These are phyloP conservation scores for Eupithecia exiguata DNA, from an alignment of 2,888 invertebrate species.

Conservation along the genomic window DNA sequence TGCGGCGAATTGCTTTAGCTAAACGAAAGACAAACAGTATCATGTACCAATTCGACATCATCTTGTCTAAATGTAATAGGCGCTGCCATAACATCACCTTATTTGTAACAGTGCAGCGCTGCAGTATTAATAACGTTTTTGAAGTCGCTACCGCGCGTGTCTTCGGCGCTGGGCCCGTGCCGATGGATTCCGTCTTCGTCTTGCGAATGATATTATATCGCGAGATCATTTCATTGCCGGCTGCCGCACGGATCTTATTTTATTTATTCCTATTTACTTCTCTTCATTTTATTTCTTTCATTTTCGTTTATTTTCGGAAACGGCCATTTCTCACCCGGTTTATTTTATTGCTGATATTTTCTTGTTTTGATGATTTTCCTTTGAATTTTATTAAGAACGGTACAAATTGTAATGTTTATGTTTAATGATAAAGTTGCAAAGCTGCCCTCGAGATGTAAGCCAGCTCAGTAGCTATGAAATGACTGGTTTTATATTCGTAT, in stretches of 20 bases:
- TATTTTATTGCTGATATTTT: constrained; percentile 4
- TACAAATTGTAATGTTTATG: not conserved
- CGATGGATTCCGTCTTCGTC: constrained; percentile 60
- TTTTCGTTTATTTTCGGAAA: constrained; percentile 8
- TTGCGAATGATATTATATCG: constrained; percentile 67
- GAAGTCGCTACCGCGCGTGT: not conserved
- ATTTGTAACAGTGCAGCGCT: not conserved
- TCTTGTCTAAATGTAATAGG: no score
- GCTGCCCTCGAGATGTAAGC: not conserved
- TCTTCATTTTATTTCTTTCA: constrained; percentile 28
- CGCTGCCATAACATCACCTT: no score
- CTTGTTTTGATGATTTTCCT: constrained; percentile 5
- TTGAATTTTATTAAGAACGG: not conserved
- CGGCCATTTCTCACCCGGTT: constrained; percentile 11
- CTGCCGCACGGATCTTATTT: constrained; percentile 43
- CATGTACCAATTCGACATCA: no score
- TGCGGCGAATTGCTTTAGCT: no score
- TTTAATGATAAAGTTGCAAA: not conserved
- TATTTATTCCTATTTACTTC: constrained; percentile 33
- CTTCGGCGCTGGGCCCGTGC: constrained; percentile 25
- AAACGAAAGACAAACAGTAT: no score
- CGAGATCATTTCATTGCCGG: constrained; percentile 62
- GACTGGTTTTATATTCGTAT: no score
- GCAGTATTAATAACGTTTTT: not conserved
- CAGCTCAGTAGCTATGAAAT: no score